These are phyloP conservation scores for Clinocottus analis DNA, from an alignment of 2,113 vertebrate species.

Conservation along the genomic window DNA sequence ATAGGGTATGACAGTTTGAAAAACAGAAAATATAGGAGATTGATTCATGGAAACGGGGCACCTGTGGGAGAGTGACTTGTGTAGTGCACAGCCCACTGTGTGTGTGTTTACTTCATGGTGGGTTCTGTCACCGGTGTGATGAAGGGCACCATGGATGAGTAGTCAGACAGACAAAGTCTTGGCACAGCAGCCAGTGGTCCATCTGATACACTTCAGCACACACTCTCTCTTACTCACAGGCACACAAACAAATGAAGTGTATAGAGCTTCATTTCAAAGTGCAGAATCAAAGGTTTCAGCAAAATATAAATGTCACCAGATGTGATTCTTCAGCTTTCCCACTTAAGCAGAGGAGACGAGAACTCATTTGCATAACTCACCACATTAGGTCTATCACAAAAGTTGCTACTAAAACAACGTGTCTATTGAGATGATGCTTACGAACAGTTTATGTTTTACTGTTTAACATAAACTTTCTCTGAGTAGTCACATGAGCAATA, in stretches of 20 bases:
- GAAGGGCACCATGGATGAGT: constrained; percentile 60
- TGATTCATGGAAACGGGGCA: constrained; percentile 19
- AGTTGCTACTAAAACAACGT: no score
- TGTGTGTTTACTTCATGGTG: constrained; percentile 4
- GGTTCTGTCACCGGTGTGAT: constrained; percentile 58
- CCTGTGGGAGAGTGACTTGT: constrained; percentile 14
- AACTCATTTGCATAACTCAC: background rate
- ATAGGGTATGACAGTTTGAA: constrained; percentile 17
- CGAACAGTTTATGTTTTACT: no score
- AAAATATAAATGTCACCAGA: background rate
- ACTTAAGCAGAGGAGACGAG: background rate
- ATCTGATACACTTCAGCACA: constrained; percentile 7
- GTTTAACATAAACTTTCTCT: no score
- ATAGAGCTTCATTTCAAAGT: constrained; percentile 14
- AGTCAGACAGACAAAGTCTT: constrained; percentile 50
- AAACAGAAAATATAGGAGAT: constrained; percentile 18
- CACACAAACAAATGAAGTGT: constrained; percentile 1
- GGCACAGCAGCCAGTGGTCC: constrained; percentile 22
- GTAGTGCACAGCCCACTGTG: constrained; percentile 7
- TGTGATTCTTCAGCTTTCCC: background rate
- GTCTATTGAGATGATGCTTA: no score
- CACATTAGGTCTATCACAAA: no score
- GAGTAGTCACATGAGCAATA: no score
- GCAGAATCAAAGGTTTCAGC: background rate
- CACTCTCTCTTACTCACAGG: constrained; percentile 1